A percentile compares a stretch with the other conserved stretches of the same genome.
phyloP scores from a whole-genome alignment of 2,888 invertebrate species.

The Iphiclides podalirius region DNA sequence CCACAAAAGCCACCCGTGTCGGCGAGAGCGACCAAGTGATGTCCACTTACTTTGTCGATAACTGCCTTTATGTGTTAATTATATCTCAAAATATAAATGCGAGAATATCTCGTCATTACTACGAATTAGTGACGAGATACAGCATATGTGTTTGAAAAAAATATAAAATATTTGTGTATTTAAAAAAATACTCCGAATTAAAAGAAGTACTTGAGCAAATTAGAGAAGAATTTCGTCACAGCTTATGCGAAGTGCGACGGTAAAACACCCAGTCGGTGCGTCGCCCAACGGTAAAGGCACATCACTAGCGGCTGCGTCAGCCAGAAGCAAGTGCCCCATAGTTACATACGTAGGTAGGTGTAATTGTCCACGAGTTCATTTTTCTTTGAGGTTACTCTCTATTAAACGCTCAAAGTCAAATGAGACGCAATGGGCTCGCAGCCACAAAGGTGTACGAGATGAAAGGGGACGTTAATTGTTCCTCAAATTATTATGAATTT shows the following conservation, averaged over 20 bases:
- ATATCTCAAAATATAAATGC: no score
- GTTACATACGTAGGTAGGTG: constrained; percentile 75
- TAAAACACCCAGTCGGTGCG: no score
- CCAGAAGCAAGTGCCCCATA: constrained; percentile 65
- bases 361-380: constrained; percentile 79
- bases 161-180: no score
- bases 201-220: no score
- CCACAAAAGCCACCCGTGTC: constrained; percentile 70
- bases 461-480: constrained; percentile 71
- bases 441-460: constrained; percentile 70
- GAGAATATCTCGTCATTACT: no score
- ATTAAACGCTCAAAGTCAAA: constrained; percentile 75
- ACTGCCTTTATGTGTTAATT: no score
- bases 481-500: constrained; percentile 76
- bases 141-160: no score
- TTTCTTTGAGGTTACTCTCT: constrained; percentile 80
- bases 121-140: no score
- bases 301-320: constrained; percentile 65
- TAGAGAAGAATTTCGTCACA: no score
- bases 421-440: constrained; percentile 64
- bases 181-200: no score
- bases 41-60: constrained; percentile 27
- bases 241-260: no score
- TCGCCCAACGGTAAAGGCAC: no score
- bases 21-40: constrained; percentile 38